A percentile compares a stretch with the other conserved stretches of the same genome.
Evolutionary conservation across 2,113 vertebrate species (phyloP).

Genomic region (Orcinus orca): DNA sequence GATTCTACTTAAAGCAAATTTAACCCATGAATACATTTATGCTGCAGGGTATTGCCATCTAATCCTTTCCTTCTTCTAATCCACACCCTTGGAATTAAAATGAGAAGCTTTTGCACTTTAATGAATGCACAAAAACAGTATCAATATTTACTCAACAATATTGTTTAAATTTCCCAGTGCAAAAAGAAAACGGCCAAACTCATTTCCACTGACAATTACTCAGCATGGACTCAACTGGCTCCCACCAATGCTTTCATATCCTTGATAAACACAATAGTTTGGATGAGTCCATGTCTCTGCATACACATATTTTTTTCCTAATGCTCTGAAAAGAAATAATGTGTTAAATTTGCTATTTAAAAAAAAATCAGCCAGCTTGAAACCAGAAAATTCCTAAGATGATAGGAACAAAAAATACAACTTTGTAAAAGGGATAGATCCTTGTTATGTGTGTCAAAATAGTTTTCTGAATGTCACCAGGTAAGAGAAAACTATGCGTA

Average conservation of each 20-base stretch:
- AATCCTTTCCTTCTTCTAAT: slow-evolving; percentile 56
- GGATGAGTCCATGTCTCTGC: background rate
- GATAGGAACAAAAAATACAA: background rate
- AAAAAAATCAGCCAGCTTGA: background rate
- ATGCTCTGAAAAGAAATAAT: background rate
- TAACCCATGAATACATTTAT: slow-evolving; percentile 32
- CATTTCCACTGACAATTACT: slow-evolving; percentile 66
- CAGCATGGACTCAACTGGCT: slow-evolving; percentile 30
- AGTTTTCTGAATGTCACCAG: background rate
- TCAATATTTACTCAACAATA: slow-evolving; percentile 66
- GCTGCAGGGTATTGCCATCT: background rate
- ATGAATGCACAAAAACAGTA: slow-evolving; percentile 64
- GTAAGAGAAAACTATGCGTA: background rate
- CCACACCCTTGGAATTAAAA: slow-evolving; percentile 58
- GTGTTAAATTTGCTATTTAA: background rate
- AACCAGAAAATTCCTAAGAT: background rate
- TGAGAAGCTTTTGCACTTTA: slow-evolving; percentile 64
- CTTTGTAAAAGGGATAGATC: background rate
- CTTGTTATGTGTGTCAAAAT: background rate
- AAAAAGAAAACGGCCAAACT: slow-evolving; percentile 53
- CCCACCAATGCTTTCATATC: background rate
- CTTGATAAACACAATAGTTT: background rate
- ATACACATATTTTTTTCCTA: background rate
- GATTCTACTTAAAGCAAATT: slow-evolving; percentile 25
- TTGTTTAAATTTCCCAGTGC: slow-evolving; percentile 45